These are phyloP conservation scores for Gymnoscopelus braueri DNA, from an alignment of 2,797 vertebrate genomes.

Conservation along the genomic window DNA sequence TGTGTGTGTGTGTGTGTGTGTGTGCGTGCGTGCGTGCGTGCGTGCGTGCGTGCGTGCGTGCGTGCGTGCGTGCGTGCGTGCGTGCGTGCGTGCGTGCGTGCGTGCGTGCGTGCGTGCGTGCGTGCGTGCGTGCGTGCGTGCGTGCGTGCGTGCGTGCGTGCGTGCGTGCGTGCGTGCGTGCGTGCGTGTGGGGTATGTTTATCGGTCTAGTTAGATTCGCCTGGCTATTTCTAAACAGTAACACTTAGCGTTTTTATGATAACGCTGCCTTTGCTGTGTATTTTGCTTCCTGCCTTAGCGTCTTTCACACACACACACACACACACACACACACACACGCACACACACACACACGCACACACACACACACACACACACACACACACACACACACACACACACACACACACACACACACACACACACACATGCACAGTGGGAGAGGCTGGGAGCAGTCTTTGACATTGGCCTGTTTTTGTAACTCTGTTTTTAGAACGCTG, in stretches of 20 bases:
- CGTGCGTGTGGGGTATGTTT: not conserved
- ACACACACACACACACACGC: constrained; percentile 4
- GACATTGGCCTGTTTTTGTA: not conserved
- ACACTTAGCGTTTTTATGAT: too few relatives aligned
- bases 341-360: too few relatives aligned
- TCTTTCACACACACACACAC: not conserved
- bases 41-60: not conserved
- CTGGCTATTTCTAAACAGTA: not conserved
- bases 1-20: too few relatives aligned
- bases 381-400: not conserved
- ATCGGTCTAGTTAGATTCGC: not conserved
- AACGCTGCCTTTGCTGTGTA: too few relatives aligned
- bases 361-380: constrained; percentile 4
- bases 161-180: not conserved
- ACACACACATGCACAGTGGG: too few relatives aligned
- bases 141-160: too few relatives aligned
- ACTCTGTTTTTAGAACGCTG: too few relatives aligned
- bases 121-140: too few relatives aligned
- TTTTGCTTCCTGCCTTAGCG: too few relatives aligned
- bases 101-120: too few relatives aligned
- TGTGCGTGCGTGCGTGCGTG: not conserved
- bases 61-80: not conserved
- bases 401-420: too few relatives aligned
- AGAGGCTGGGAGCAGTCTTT: not conserved
- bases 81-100: not conserved